Evolutionary conservation across 2,113 vertebrate species (phyloP), one percentile per base, ranked within the genome.

Genomic region (Aplodontia rufa): DNA sequence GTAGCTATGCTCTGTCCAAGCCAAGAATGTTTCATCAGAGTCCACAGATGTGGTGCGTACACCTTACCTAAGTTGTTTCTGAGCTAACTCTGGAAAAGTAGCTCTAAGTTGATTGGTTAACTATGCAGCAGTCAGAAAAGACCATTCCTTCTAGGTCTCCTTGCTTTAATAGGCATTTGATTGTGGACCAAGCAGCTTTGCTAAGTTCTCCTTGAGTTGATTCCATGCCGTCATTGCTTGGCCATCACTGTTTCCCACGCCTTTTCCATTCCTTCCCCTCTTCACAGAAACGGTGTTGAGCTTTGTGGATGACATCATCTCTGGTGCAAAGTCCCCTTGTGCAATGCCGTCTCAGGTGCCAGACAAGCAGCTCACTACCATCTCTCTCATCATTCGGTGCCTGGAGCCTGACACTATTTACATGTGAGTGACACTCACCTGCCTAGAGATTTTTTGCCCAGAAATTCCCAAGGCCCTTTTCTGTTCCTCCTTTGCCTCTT

Each of bases 251-350:
- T 64, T 17, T 72, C 58, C 22, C 19, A 80, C 0, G 12, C 1
- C 11, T 26, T 83, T 51, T 47, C 75, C 40, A 30, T 94, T 96
- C 84, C 94, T 82, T 89, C 88, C 93, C 90, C 94, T 98, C 42
- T 58, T 94, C 49, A 51, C 98, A 99, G 99, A 99, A 98, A 99
- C 99, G 0, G 98, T 99, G 95, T 97, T 99, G 98, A 99, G 99
- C 97, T 99, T 99, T 0, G 99, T 99, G 95, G 99, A 99, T 4
- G 99, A 99, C 98, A 99, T 99, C 97, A 98, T 99, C 98, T 99
- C 99, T 0, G 99, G 99, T 3, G 99, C 99, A 84, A 99, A 99
- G 98, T 99, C 99, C 17, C 99, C 99, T 0, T 99, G 99, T 32
- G 99, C 99, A 95, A 99, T 99, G 99, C 98, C 99, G 0, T 99